These are phyloP conservation scores for Otis tarda DNA, from an alignment of 2,113 vertebrate genomes.

Conservation along the genomic window DNA sequence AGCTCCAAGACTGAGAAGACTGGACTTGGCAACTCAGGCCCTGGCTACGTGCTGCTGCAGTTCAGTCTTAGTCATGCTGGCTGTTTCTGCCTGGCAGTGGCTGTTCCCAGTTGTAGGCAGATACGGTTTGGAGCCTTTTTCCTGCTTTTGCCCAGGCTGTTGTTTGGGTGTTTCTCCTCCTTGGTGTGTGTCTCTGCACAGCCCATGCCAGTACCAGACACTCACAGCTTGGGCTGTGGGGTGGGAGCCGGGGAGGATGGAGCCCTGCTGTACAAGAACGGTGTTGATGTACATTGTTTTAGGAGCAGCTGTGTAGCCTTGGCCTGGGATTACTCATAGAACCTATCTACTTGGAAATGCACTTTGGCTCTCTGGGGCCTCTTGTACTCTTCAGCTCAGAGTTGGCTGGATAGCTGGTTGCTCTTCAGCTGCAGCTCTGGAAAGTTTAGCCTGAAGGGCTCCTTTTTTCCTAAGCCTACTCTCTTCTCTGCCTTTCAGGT, in stretches of 20 bases:
- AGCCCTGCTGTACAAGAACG: neutral
- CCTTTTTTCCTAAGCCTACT: neutral
- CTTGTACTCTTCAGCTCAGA: neutral
- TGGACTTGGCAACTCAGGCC: neutral
- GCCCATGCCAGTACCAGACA: neutral
- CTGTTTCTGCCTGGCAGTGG: neutral
- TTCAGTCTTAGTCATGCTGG: neutral
- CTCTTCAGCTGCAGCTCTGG: neutral
- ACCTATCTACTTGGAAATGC: neutral
- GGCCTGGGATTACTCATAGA: neutral
- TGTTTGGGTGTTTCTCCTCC: neutral
- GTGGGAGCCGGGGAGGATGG: neutral
- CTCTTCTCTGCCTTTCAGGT: constrained; percentile 72
- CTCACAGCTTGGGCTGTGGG: neutral
- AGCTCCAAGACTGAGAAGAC: neutral
- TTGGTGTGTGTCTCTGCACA: neutral
- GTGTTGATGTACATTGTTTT: neutral
- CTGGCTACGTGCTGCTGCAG: neutral
- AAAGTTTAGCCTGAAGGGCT: neutral
- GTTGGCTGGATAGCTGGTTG: neutral
- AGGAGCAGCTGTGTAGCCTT: neutral
- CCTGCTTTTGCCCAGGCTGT: neutral
- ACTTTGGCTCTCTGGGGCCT: neutral
- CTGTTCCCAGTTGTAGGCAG: neutral
- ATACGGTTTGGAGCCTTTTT: neutral